These are phyloP conservation scores for Craterocephalus amniculus DNA, from an alignment of 2,797 vertebrate species.

Conservation along the genomic window DNA sequence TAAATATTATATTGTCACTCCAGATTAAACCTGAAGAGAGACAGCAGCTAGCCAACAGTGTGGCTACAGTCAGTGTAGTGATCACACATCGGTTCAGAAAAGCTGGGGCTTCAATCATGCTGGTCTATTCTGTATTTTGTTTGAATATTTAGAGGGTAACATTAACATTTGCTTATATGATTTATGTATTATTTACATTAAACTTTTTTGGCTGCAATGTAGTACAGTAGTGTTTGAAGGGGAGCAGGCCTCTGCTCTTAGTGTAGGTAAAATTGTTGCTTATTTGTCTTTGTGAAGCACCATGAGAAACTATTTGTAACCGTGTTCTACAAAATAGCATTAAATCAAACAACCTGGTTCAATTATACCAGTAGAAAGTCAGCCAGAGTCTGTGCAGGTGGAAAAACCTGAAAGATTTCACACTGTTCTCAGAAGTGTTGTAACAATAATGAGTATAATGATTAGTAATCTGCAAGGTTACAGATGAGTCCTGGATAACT, in stretches of 20 bases:
- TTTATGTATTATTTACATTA: neutral
- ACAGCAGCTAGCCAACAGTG: neutral
- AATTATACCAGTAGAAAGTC: too few species aligned
- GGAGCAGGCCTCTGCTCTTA: too few species aligned
- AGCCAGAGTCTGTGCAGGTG: neutral
- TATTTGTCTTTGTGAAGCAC: too few species aligned
- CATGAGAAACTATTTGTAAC: too few species aligned
- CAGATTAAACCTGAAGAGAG: neutral
- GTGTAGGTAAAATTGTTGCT: neutral
- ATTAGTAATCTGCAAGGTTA: too few species aligned
- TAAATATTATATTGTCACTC: neutral
- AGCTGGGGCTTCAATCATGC: neutral
- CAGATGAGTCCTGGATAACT: too few species aligned
- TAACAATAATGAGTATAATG: too few species aligned
- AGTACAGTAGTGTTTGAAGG: neutral
- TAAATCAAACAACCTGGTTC: too few species aligned
- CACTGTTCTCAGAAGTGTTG: neutral
- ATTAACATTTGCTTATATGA: neutral
- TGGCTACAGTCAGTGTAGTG: too few species aligned
- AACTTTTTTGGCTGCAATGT: neutral
- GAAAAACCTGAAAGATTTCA: neutral
- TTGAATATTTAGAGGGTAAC: neutral
- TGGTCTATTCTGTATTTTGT: neutral
- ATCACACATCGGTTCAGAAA: neutral
- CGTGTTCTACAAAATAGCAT: neutral